These are phyloP conservation scores for Drosophila basisetae DNA, from an alignment of 2,888 invertebrate genomes.

Conservation along the genomic window DNA sequence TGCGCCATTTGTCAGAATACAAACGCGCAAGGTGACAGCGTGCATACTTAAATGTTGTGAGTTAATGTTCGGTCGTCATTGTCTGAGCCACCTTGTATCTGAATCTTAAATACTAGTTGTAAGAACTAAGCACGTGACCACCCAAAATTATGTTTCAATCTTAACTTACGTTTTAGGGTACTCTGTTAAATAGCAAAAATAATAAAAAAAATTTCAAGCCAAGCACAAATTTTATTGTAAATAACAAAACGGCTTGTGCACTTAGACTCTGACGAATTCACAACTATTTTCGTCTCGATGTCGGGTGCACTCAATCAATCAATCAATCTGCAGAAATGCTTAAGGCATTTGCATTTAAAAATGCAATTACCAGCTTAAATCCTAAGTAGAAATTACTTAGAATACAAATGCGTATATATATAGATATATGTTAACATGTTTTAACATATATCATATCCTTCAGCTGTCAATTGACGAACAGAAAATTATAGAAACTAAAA, in stretches of 20 bases:
- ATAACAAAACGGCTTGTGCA: background rate
- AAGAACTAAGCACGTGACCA: constrained; percentile 13
- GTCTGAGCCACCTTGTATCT: background rate
- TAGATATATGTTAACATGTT: background rate
- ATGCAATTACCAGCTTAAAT: background rate
- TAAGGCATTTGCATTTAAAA: background rate
- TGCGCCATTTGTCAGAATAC: constrained; percentile 74
- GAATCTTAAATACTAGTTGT: constrained; percentile 25
- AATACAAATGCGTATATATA: background rate
- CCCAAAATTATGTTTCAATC: constrained; percentile 12
- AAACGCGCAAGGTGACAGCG: constrained; percentile 50
- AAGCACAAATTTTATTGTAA: background rate
- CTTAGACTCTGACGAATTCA: background rate
- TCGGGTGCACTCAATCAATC: background rate
- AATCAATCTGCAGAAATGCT: background rate
- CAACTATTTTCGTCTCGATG: background rate
- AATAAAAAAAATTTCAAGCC: background rate
- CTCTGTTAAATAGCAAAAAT: background rate
- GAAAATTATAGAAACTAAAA: background rate
- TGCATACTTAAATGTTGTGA: constrained; percentile 19
- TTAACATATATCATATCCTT: background rate
- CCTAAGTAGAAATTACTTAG: background rate
- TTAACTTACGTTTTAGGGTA: background rate
- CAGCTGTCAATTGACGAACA: background rate
- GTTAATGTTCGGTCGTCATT: constrained; percentile 6